Percentiles rank a stretch among this genome's conserved stretches.
phyloP scores from a whole-genome alignment of 1,140 invertebrate species.

The Hesperophylax magnus region DNA sequence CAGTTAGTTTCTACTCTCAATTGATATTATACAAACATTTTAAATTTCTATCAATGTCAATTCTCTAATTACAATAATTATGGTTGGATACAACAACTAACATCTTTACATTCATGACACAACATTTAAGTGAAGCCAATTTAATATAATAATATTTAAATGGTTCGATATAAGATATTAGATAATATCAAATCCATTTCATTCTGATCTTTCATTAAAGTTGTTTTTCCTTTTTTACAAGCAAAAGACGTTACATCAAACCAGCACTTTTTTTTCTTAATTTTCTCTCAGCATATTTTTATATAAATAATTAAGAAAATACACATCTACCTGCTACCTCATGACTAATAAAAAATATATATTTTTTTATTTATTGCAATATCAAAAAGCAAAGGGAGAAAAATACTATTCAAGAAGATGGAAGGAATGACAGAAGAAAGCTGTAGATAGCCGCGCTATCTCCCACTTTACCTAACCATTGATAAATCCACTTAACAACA shows the following conservation, averaged over 20 bases:
- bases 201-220: not conserved
- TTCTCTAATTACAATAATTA: not conserved
- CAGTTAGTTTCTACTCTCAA: not conserved
- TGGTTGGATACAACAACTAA: not conserved
- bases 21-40: not conserved
- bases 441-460: not conserved
- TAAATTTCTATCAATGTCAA: slow-evolving; percentile 9
- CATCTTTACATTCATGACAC: slow-evolving; percentile 10
- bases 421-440: slow-evolving; percentile 8
- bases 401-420: too few species aligned
- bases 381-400: too few species aligned
- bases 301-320: slow-evolving; percentile 1
- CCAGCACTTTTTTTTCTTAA: not conserved
- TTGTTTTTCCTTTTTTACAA: not conserved
- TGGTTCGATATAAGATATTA: not conserved
- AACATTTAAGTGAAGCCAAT: slow-evolving; percentile 4
- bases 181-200: not conserved
- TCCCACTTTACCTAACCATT: slow-evolving; percentile 7
- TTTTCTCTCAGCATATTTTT: not conserved
- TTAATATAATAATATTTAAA: not conserved
- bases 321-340: not conserved
- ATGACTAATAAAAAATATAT: not conserved
- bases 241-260: too few species aligned
- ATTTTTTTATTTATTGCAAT: too few species aligned
- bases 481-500: slow-evolving; percentile 29